Percentiles rank a stretch among this genome's conserved stretches.
These are phyloP conservation scores for Orchestia grillus DNA, from an alignment of 1,140 invertebrate genomes.

Conservation along the genomic window DNA sequence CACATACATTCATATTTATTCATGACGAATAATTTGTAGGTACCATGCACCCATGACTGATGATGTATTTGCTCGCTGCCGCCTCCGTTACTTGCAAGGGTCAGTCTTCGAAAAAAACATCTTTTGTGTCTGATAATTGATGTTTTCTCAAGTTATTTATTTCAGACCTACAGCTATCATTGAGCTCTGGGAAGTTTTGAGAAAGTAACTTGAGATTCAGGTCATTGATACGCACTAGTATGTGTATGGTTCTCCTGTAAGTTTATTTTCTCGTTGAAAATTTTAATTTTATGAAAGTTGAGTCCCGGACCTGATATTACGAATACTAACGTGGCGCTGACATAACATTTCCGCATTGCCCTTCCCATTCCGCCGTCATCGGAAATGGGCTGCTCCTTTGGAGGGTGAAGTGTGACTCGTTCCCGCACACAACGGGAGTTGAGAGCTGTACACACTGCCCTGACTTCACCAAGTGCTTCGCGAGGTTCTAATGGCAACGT, in stretches of 20 bases:
- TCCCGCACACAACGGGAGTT: not conserved
- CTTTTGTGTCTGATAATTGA: not conserved
- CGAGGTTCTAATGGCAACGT: not conserved
- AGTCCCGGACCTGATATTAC: not conserved
- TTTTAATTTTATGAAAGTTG: not conserved
- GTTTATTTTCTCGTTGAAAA: not conserved
- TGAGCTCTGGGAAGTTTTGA: no score
- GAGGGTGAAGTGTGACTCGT: not conserved
- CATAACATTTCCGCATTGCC: not conserved
- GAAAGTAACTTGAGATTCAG: not conserved
- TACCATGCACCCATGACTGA: not conserved
- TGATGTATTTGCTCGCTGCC: not conserved
- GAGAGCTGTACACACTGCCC: not conserved
- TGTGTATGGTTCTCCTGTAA: not conserved
- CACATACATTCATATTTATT: not conserved
- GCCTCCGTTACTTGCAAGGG: not conserved
- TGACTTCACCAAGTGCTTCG: not conserved
- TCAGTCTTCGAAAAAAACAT: not conserved
- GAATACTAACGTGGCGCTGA: not conserved
- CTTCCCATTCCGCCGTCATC: not conserved
- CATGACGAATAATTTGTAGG: not conserved
- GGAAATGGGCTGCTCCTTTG: not conserved
- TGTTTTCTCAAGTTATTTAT: not conserved
- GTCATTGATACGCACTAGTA: not conserved
- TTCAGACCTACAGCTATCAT: not conserved